Evolutionary conservation across 2,797 vertebrate genomes (phyloP).

Genomic region (Sebastes variabilis): DNA sequence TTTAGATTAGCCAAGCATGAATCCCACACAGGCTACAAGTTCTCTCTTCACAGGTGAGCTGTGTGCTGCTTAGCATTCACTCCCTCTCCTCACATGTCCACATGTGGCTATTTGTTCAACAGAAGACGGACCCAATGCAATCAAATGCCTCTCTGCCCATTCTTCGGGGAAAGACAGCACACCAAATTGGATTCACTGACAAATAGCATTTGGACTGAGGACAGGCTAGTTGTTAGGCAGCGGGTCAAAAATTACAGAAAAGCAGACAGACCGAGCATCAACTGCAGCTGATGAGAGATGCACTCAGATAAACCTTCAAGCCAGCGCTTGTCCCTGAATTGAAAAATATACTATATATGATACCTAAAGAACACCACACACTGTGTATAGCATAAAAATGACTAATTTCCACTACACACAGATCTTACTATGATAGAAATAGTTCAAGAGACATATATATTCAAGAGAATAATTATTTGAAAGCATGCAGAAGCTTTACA

Average conservation of each 20-base stretch:
- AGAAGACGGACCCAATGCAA: slow-evolving; percentile 66
- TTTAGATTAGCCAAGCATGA: not conserved
- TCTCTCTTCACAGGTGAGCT: slow-evolving; percentile 36
- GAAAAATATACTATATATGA: not conserved
- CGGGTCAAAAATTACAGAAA: slow-evolving; percentile 54
- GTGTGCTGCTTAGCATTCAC: slow-evolving; percentile 51
- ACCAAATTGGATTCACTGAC: slow-evolving; percentile 73
- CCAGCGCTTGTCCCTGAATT: not conserved
- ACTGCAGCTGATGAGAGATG: slow-evolving; percentile 19
- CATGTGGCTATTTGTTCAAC: slow-evolving; percentile 66
- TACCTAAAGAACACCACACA: not conserved
- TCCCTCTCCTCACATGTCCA: slow-evolving; percentile 40
- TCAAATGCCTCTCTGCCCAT: slow-evolving; percentile 53
- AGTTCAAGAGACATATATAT: not conserved
- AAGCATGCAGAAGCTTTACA: not conserved
- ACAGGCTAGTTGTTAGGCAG: slow-evolving; percentile 55
- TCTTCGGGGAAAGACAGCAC: slow-evolving; percentile 58
- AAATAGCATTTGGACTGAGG: slow-evolving; percentile 69
- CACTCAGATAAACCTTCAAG: slow-evolving; percentile 6
- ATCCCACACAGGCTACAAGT: not conserved
- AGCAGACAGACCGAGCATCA: not conserved
- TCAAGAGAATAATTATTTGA: not conserved
- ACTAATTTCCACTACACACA: not conserved
- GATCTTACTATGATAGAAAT: not conserved
- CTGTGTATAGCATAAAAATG: not conserved